A percentile compares a stretch with the other conserved stretches of the same genome.
phyloP scores from a whole-genome alignment of 2,113 vertebrate species.

The Bungarus multicinctus region DNA sequence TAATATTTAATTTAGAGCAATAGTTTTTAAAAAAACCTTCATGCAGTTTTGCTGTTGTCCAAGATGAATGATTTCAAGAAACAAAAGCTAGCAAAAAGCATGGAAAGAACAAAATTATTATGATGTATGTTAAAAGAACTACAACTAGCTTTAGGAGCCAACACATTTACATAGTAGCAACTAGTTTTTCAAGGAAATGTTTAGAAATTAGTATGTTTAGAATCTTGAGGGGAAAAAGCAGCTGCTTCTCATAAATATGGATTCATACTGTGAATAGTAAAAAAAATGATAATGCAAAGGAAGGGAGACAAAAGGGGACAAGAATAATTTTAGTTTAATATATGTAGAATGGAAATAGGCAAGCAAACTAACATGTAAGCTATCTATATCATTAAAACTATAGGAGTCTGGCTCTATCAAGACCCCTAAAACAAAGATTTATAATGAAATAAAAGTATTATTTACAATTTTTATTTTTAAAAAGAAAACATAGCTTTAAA shows the following conservation, averaged over 20 bases:
- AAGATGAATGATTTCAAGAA: slow-evolving; percentile 46
- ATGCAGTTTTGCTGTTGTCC: slow-evolving; percentile 60
- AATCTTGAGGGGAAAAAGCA: background rate
- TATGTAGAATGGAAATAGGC: background rate
- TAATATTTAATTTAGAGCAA: background rate
- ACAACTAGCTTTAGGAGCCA: background rate
- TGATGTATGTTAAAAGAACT: slow-evolving; percentile 7
- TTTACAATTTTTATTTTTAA: slow-evolving; percentile 11
- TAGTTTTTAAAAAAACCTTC: background rate
- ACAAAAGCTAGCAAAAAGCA: slow-evolving; percentile 51
- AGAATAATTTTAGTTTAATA: background rate
- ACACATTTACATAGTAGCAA: slow-evolving; percentile 11
- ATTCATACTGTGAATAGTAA: background rate
- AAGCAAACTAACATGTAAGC: background rate
- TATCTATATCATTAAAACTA: background rate
- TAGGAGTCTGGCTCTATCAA: background rate
- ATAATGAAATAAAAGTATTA: slow-evolving; percentile 32
- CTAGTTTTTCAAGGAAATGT: background rate
- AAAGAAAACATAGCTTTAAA: slow-evolving; percentile 39
- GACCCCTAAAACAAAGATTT: slow-evolving; percentile 34
- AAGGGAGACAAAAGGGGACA: background rate
- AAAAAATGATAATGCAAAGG: background rate
- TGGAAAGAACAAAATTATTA: slow-evolving; percentile 10
- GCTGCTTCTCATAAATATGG: background rate
- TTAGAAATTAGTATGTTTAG: background rate